A percentile compares a stretch with the other conserved stretches of the same genome.
Evolutionary conservation across 2,113 vertebrate species (phyloP).

Genomic region (Amblyornis subalaris): DNA sequence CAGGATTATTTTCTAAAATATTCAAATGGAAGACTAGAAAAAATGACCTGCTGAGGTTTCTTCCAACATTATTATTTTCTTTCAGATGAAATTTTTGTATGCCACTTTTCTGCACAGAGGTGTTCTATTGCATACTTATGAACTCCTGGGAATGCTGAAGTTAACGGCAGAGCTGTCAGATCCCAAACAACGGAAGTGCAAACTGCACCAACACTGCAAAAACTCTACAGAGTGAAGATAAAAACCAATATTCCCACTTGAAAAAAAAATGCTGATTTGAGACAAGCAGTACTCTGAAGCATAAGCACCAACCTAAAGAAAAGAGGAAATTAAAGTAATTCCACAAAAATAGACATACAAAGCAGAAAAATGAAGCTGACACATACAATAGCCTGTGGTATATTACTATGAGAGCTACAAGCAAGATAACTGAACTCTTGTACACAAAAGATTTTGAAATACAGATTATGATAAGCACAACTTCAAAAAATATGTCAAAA

Average conservation of each 20-base stretch:
- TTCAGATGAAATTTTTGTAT: background rate
- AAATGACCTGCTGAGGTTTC: background rate
- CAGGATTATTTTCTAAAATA: background rate
- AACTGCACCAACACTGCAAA: background rate
- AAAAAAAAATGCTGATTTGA: background rate
- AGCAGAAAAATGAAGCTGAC: background rate
- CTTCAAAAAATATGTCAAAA: background rate
- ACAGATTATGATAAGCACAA: background rate
- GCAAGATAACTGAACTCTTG: background rate
- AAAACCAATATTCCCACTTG: background rate
- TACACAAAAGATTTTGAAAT: background rate
- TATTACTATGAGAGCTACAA: background rate
- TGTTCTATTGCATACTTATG: background rate
- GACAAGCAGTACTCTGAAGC: background rate
- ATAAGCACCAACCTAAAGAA: background rate
- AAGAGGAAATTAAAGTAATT: slow-evolving; percentile 28
- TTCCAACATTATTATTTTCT: background rate
- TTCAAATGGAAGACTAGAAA: background rate
- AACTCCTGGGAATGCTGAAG: background rate
- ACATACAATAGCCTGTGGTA: background rate
- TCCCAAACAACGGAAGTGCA: rapidly evolving
- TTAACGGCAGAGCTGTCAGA: background rate
- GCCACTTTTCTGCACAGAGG: background rate
- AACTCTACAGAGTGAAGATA: background rate
- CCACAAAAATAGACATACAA: background rate